These are phyloP conservation scores for Brevimyrus niger DNA, from an alignment of 2,113 vertebrate genomes.

Conservation along the genomic window DNA sequence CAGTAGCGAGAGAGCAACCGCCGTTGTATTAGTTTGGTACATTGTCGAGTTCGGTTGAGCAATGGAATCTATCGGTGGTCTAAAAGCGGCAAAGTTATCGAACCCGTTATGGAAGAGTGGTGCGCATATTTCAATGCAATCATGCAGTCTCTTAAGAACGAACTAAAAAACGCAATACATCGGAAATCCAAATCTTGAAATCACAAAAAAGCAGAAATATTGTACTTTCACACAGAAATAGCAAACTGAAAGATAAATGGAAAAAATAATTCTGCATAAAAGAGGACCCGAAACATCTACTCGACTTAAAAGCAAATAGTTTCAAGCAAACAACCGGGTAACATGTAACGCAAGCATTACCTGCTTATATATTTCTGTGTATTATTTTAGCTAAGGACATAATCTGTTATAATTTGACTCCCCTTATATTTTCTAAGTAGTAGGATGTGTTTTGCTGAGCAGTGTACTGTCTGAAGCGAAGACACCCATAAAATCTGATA, in stretches of 20 bases:
- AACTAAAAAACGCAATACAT: not conserved
- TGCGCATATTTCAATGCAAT: not conserved
- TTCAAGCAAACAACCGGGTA: not conserved
- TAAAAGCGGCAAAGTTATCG: not conserved
- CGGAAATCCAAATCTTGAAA: not conserved
- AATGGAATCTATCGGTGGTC: not conserved
- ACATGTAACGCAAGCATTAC: not conserved
- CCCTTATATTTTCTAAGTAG: not conserved
- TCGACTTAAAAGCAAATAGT: not conserved
- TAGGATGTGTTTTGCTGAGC: not conserved
- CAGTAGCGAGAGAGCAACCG: not conserved
- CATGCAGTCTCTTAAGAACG: not conserved
- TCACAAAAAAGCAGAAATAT: not conserved
- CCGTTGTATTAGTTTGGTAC: slow-evolving; percentile 26
- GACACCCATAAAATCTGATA: not conserved
- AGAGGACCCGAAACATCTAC: not conserved
- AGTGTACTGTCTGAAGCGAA: not conserved
- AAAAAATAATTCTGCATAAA: not conserved
- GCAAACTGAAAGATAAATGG: not conserved
- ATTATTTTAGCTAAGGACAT: not conserved
- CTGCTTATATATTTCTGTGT: not conserved
- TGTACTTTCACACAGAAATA: not conserved
- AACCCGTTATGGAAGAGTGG: not conserved
- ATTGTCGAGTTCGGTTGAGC: slow-evolving; percentile 37
- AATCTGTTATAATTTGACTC: not conserved